A percentile compares a stretch with the other conserved stretches of the same genome.
Evolutionary conservation across 2,888 invertebrate genomes (phyloP).

Genomic region (Limnephilus lunatus): DNA sequence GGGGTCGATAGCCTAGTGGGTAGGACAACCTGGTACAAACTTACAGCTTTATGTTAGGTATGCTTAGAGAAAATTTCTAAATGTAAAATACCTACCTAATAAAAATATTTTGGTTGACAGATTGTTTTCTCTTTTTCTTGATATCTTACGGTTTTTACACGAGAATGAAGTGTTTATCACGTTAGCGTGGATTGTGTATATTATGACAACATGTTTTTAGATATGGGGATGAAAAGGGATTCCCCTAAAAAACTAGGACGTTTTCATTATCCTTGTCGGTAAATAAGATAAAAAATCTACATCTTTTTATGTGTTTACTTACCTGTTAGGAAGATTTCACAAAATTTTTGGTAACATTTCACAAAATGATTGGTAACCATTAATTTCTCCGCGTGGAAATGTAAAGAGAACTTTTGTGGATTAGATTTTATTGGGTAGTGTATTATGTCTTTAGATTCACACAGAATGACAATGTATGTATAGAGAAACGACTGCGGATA

Average conservation of each 20-base stretch:
- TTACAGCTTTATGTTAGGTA: not conserved
- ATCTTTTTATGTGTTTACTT: not conserved
- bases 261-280: not conserved
- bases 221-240: slow-evolving; percentile 18
- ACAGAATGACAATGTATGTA: no score
- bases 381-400: not conserved
- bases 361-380: not conserved
- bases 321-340: not conserved
- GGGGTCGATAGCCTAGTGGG: not conserved
- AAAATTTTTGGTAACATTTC: not conserved
- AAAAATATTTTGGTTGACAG: not conserved
- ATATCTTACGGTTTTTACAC: not conserved
- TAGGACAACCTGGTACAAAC: not conserved
- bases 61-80: not conserved
- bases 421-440: no score
- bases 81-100: not conserved
- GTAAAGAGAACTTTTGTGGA: not conserved
- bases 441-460: no score
- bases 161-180: not conserved
- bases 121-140: not conserved
- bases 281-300: not conserved
- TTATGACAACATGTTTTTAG: slow-evolving; percentile 3
- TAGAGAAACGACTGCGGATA: no score
- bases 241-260: slow-evolving; percentile 14
- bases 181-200: not conserved